Evolutionary conservation across 2,113 vertebrate genomes (phyloP), one percentile per base, ranked within the genome.

Genomic region (Noturus placidus): DNA sequence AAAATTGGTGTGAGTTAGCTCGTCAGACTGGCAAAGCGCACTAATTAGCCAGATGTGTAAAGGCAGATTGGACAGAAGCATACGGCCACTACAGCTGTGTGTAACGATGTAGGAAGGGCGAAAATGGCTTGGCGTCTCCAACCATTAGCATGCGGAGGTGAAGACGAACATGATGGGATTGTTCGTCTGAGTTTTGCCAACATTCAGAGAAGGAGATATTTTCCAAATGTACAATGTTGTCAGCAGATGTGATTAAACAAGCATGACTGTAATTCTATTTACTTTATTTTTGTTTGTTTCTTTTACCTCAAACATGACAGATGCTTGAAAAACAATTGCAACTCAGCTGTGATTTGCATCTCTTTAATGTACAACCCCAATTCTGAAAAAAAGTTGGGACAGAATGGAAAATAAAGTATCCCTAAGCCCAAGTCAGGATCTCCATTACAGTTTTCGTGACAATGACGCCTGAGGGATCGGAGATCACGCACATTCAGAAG

Each of bases 11-110:
- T 38, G 56, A 22, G 54, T 30, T 77, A 61, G 63, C 77, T 59
- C 79, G 83, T 88, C 86, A 79, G 83, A 56, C 46, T 56, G 38
- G 67, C 70, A 86, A 89, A 88, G 79, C 65, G n/a, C 50, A 17
- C 83, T 88, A 88, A 86, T 86, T 69, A 89, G 77, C 83, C 79
- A 83, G 83, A 27, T 87, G 86, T 61, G 27, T 78, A 69, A 82
- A 88, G 86, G 25, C 30, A 87, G 83, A 74, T 72, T 84, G 67
- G 83, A 72, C 83, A 38, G 83, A 84, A 85, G 79, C 82, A 74
- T 82, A 85, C 35, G 85, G 87, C 54, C 20, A 56, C 52, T 87
- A 87, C 77, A 85, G 87, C 83, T 88, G 86, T 84, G 87, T 42
- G n/a, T 20, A 77, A 63, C 42, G 50, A 33, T 13, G 84, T 59